Evolutionary conservation across 2,113 vertebrate species (phyloP).

Genomic region (Megaceryle torquata): DNA sequence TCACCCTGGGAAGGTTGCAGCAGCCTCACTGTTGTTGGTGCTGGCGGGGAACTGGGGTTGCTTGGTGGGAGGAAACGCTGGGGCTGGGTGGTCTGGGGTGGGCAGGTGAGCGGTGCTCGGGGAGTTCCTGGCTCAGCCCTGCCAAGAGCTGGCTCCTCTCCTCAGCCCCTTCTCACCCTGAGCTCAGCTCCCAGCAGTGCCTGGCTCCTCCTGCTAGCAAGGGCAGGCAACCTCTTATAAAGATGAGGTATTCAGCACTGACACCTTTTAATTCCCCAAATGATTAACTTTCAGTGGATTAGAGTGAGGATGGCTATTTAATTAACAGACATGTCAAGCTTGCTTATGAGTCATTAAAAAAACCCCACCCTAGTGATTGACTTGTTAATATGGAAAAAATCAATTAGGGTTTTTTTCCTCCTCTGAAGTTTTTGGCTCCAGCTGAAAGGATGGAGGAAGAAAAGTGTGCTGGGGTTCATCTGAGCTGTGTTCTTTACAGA

Average conservation of each 20-base stretch:
- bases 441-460: background rate
- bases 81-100: background rate
- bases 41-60: background rate
- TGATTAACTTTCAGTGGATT: conserved; percentile 75
- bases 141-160: fast-evolving
- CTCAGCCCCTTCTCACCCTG: fast-evolving
- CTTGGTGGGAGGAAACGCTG: fast-evolving
- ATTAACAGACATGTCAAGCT: conserved; percentile 77
- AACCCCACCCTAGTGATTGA: conserved; percentile 67
- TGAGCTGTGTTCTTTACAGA: background rate
- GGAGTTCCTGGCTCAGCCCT: background rate
- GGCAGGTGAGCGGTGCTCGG: background rate
- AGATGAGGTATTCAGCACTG: conserved; percentile 54
- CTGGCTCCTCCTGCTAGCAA: background rate
- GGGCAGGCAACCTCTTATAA: background rate
- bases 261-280: conserved; percentile 69
- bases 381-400: conserved; percentile 73
- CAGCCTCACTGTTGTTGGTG: fast-evolving
- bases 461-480: background rate
- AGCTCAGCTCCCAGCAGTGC: background rate
- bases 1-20: background rate
- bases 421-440: conserved; percentile 41
- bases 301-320: conserved; percentile 76
- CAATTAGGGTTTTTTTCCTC: conserved; percentile 50
- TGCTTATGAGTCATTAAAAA: conserved; percentile 75